These are phyloP conservation scores for Heliconius charithonia DNA, from an alignment of 2,888 invertebrate species.

Conservation along the genomic window DNA sequence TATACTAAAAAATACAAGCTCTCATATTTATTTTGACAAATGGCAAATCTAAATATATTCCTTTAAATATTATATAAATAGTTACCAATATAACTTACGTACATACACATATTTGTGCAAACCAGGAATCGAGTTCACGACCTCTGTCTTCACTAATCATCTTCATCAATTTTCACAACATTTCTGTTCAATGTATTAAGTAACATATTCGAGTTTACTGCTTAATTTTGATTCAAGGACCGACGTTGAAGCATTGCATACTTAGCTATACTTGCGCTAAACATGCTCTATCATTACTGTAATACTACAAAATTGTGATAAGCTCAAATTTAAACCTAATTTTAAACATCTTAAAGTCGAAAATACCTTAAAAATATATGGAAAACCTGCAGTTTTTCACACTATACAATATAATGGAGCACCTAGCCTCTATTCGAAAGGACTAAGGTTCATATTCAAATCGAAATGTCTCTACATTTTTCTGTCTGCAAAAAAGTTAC, in stretches of 20 bases:
- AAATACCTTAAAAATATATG: conserved; percentile 11
- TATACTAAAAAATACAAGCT: too few species aligned
- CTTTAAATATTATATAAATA: too few species aligned
- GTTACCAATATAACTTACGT: too few species aligned
- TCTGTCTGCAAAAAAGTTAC: conserved; percentile 54
- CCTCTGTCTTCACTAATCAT: not conserved
- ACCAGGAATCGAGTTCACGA: not conserved
- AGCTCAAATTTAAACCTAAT: conserved; percentile 23
- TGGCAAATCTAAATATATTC: too few species aligned
- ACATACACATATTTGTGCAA: too few species aligned
- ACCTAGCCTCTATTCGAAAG: conserved; percentile 31
- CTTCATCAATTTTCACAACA: not conserved
- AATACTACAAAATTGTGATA: conserved; percentile 39
- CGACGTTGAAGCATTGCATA: conserved; percentile 37
- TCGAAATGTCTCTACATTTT: conserved; percentile 22
- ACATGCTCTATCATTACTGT: conserved; percentile 45
- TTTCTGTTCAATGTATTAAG: conserved; percentile 14
- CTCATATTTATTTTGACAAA: too few species aligned
- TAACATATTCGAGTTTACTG: conserved; percentile 26
- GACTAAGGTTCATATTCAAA: conserved; percentile 47
- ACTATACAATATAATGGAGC: conserved; percentile 19
- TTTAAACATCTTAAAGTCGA: not conserved
- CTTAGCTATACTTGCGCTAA: conserved; percentile 46
- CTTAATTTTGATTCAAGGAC: conserved; percentile 42
- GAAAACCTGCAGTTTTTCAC: conserved; percentile 47